Conservation (phyloP, 2,113 vertebrate species). For the Bagarius yarrelli region DNA sequence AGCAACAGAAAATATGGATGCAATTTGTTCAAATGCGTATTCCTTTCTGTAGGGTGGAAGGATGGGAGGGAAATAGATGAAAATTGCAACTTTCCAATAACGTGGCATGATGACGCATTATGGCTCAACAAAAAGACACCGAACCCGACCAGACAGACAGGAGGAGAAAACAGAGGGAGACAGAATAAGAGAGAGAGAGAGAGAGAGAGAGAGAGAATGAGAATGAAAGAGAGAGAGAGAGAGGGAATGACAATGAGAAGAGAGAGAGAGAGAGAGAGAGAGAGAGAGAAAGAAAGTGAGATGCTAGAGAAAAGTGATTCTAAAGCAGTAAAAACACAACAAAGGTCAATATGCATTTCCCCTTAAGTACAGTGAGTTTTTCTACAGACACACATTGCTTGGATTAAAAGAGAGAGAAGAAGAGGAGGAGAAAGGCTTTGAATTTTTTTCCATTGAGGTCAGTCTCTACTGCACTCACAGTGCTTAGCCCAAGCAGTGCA, state of each 20-base stretch:
- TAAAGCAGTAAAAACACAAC: slow-evolving; percentile 19
- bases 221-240: not conserved
- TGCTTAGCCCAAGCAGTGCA: slow-evolving; percentile 4
- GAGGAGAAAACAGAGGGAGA: not conserved
- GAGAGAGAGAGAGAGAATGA: not conserved
- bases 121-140: slow-evolving; percentile 16
- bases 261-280: not conserved
- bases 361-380: slow-evolving; percentile 33
- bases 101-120: slow-evolving; percentile 49
- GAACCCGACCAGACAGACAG: slow-evolving; percentile 21
- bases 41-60: slow-evolving; percentile 14
- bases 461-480: slow-evolving; percentile 51
- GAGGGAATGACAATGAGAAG: not conserved
- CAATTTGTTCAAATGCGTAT: slow-evolving; percentile 4
- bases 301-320: not conserved
- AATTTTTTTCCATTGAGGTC: slow-evolving; percentile 64
- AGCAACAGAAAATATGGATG: not conserved
- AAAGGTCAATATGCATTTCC: slow-evolving; percentile 22
- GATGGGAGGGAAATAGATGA: not conserved
- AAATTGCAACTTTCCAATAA: slow-evolving; percentile 44
- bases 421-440: slow-evolving; percentile 50
- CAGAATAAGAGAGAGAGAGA: not conserved
- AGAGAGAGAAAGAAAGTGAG: not conserved
- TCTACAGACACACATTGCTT: slow-evolving; percentile 58
- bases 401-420: slow-evolving; percentile 55